Evolutionary conservation across 37 sponge, comb jelly and placozoan species (phyloP).

Genomic region (Oscarella lobularis): DNA sequence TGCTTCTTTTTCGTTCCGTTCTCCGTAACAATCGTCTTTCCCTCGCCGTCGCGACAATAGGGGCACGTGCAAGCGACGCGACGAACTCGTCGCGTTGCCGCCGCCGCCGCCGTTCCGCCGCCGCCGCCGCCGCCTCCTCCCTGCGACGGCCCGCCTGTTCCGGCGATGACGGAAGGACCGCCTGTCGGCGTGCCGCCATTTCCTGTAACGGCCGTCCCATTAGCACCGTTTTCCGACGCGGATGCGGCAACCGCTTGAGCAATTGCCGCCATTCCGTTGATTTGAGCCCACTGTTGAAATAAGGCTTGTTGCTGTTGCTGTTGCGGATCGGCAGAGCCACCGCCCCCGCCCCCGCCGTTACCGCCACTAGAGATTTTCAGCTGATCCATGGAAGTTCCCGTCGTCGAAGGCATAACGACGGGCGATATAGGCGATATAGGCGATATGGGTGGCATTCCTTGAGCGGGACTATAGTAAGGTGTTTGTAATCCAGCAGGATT

Average conservation of each 20-base stretch:
- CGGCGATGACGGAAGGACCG: not conserved
- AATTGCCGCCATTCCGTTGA: conserved; percentile 1
- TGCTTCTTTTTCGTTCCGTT: conserved; percentile 76
- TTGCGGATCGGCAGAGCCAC: not conserved
- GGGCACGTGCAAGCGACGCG: conserved; percentile 54
- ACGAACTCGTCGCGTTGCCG: not conserved
- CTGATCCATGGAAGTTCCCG: not conserved
- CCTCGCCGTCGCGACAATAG: conserved; percentile 34
- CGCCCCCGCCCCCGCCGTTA: too few relatives aligned
- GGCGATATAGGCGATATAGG: not conserved
- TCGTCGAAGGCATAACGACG: not conserved
- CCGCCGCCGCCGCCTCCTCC: too few relatives aligned
- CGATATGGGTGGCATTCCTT: not conserved
- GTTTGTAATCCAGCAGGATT: not conserved
- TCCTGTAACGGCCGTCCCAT: too few relatives aligned
- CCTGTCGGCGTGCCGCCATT: too few relatives aligned
- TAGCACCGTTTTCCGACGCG: not conserved
- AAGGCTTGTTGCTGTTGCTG: not conserved
- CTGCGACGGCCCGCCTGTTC: conserved; percentile 3
- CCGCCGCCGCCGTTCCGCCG: not conserved
- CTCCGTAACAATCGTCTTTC: conserved; percentile 6
- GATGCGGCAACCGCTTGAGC: not conserved
- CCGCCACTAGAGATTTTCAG: too few relatives aligned
- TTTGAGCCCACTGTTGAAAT: not conserved
- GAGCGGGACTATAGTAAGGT: not conserved